phyloP scores from a whole-genome alignment of 2,113 vertebrate genomes.

The Rhipidura dahli region DNA sequence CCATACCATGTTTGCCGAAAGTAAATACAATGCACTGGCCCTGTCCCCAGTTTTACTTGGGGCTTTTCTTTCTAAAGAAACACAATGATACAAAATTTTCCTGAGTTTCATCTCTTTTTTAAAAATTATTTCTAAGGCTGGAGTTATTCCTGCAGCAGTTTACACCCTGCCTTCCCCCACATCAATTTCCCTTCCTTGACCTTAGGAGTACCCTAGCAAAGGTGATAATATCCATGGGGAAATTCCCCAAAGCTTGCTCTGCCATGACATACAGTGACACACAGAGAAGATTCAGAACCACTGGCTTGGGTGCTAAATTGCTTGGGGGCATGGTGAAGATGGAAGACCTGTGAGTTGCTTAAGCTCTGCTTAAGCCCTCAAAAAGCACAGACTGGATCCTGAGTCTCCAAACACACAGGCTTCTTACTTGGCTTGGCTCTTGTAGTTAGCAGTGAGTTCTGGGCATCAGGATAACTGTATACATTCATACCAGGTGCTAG shows the following conservation, averaged over 20 bases:
- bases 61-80: background rate
- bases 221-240: background rate
- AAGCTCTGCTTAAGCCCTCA: background rate
- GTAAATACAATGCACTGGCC: background rate
- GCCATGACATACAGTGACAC: background rate
- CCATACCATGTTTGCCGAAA: background rate
- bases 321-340: background rate
- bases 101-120: fast-evolving
- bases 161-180: background rate
- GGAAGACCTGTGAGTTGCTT: background rate
- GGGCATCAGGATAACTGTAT: background rate
- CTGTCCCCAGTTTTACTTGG: background rate
- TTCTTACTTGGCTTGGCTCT: background rate
- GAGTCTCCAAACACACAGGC: background rate
- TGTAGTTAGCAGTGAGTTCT: background rate
- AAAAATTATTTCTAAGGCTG: background rate
- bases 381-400: background rate
- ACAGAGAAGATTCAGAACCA: background rate
- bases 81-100: background rate
- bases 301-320: background rate
- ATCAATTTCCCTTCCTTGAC: background rate
- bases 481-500: background rate
- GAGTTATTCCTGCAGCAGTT: background rate
- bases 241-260: background rate
- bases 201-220: background rate